Evolutionary conservation across 2,888 invertebrate genomes (phyloP).

Genomic region (Axea sp.): DNA sequence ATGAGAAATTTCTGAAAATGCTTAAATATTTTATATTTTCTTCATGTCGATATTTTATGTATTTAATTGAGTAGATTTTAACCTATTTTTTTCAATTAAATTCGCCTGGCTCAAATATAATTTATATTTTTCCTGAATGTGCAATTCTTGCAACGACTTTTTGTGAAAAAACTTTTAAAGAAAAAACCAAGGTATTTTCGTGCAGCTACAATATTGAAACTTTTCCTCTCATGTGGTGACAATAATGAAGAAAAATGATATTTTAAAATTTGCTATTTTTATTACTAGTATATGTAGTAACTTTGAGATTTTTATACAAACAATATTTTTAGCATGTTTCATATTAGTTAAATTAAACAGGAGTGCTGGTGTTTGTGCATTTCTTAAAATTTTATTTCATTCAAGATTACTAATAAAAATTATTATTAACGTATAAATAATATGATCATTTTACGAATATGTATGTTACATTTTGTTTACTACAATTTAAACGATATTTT

Average conservation of each 20-base stretch:
- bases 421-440: constrained; percentile 8
- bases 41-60: constrained; percentile 8
- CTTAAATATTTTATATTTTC: not conserved
- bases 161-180: constrained; percentile 6
- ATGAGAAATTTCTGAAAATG: constrained; percentile 5
- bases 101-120: constrained; percentile 16
- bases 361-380: too few relatives aligned
- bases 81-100: too few relatives aligned
- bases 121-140: constrained; percentile 17
- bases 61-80: constrained; percentile 18
- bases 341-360: too few relatives aligned
- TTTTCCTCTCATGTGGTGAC: not conserved
- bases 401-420: too few relatives aligned
- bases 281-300: too few relatives aligned
- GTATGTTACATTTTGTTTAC: constrained; percentile 6
- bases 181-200: constrained; percentile 17
- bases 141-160: constrained; percentile 8
- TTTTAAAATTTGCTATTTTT: too few relatives aligned
- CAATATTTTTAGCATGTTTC: too few relatives aligned
- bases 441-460: too few relatives aligned
- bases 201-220: constrained; percentile 15
- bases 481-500: constrained; percentile 23
- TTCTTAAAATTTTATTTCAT: too few relatives aligned
- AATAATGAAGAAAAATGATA: constrained; percentile 1
- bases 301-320: too few relatives aligned